Percentiles rank a stretch among this genome's conserved stretches.
phyloP scores from a whole-genome alignment of 2,888 invertebrate genomes.

The Automeris io region DNA sequence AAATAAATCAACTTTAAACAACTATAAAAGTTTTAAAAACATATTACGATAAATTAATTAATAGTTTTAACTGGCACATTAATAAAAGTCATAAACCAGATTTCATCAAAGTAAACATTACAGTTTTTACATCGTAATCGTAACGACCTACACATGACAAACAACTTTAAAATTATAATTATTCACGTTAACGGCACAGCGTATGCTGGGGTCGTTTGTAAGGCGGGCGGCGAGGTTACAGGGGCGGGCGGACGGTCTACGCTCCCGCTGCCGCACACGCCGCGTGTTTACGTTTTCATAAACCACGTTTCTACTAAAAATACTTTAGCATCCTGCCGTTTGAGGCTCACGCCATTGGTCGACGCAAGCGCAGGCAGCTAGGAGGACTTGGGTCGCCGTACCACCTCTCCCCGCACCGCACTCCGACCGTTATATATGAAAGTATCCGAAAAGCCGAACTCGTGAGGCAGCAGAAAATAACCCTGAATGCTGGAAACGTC shows the following conservation, averaged over 20 bases:
- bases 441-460: constrained; percentile 59
- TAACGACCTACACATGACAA: constrained; percentile 37
- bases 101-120: constrained; percentile 25
- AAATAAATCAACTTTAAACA: too few relatives aligned
- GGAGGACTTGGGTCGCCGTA: constrained; percentile 50
- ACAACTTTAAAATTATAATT: constrained; percentile 42
- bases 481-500: constrained; percentile 71
- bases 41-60: neutral
- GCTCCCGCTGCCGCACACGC: constrained; percentile 41
- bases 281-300: constrained; percentile 73
- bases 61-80: neutral
- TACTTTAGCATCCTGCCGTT: constrained; percentile 74
- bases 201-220: constrained; percentile 24
- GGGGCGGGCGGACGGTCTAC: constrained; percentile 37
- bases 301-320: constrained; percentile 74
- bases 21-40: too few relatives aligned
- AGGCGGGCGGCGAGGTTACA: constrained; percentile 32
- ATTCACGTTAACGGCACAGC: constrained; percentile 41
- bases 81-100: constrained; percentile 6
- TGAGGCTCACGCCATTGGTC: constrained; percentile 69
- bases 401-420: constrained; percentile 35
- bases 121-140: constrained; percentile 30
- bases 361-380: constrained; percentile 56
- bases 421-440: constrained; percentile 50
- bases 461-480: constrained; percentile 71